phyloP scores from a whole-genome alignment of 1,140 invertebrate species.

The Hypsibius dujardini region DNA sequence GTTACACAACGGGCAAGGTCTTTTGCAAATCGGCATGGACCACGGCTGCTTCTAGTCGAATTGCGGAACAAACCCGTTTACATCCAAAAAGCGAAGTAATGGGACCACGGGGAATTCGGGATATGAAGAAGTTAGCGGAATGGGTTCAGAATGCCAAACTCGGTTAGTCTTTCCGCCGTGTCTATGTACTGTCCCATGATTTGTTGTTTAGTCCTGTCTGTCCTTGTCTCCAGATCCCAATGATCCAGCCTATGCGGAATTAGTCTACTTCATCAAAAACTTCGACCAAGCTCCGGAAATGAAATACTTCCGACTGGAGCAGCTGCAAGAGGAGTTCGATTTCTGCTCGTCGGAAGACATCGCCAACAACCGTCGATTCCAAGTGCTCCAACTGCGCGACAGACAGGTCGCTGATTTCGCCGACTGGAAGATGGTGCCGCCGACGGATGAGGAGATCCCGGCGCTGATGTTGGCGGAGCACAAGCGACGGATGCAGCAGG shows the following conservation, averaged over 20 bases:
- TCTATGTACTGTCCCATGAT: too few species aligned
- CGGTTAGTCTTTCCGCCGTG: background rate
- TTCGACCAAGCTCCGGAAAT: slow-evolving; percentile 17
- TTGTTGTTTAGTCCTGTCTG: background rate
- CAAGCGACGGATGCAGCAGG: background rate
- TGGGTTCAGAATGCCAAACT: slow-evolving; percentile 38
- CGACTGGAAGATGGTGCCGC: slow-evolving; percentile 34
- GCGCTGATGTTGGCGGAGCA: slow-evolving; percentile 30
- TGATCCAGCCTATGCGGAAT: slow-evolving; percentile 42
- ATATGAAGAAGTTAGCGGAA: slow-evolving; percentile 36
- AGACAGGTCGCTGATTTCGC: slow-evolving; percentile 37
- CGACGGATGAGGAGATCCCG: slow-evolving; percentile 34
- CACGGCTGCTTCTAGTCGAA: background rate
- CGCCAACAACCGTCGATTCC: slow-evolving; percentile 42
- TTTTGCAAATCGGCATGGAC: background rate
- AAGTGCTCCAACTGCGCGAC: slow-evolving; percentile 45
- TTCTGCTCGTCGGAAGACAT: slow-evolving; percentile 42
- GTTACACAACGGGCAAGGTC: background rate
- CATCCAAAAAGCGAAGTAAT: slow-evolving; percentile 22
- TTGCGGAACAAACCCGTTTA: background rate
- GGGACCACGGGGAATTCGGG: slow-evolving; percentile 29
- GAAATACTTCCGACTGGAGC: slow-evolving; percentile 34
- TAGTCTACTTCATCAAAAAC: slow-evolving; percentile 36
- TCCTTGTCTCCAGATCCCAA: slow-evolving; percentile 41
- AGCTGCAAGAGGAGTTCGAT: slow-evolving; percentile 37